phyloP scores from a whole-genome alignment of 2,113 vertebrate species.

The Melanerpes aurifrons region DNA sequence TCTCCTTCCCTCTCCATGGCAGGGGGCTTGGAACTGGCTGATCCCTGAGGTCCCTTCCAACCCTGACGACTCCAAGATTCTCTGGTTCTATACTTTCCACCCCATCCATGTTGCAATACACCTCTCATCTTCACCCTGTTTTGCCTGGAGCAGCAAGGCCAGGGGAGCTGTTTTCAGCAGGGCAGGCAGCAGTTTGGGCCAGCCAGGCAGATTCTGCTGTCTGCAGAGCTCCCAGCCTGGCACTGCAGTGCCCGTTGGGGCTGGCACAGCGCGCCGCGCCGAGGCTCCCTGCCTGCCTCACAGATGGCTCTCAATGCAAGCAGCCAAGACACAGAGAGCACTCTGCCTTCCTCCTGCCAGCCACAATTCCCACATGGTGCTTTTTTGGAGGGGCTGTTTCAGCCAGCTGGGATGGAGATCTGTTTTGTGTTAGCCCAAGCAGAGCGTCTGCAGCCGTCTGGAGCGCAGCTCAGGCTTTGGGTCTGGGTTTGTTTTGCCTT shows the following conservation, averaged over 20 bases:
- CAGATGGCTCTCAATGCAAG: slow-evolving; percentile 32
- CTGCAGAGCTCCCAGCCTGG: not conserved
- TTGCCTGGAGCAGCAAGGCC: not conserved
- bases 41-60: too few species aligned
- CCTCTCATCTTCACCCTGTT: not conserved
- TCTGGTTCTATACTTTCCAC: too few species aligned
- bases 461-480: not conserved
- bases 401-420: slow-evolving; percentile 24
- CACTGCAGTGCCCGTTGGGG: not conserved
- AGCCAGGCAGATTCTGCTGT: not conserved
- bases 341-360: not conserved
- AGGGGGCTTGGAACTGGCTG: too few species aligned
- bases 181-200: not conserved
- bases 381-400: not conserved
- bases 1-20: too few species aligned
- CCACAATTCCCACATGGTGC: slow-evolving; percentile 21
- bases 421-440: slow-evolving; percentile 24
- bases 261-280: not conserved
- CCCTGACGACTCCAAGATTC: too few species aligned
- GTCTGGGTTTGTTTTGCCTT: not conserved
- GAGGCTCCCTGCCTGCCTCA: slow-evolving; percentile 26
- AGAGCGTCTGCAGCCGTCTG: not conserved
- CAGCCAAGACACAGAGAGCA: slow-evolving; percentile 14
- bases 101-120: not conserved
- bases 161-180: not conserved